Base-by-base conservation (phyloP, 2,888 invertebrate genomes). In the Timema cristinae region DNA sequence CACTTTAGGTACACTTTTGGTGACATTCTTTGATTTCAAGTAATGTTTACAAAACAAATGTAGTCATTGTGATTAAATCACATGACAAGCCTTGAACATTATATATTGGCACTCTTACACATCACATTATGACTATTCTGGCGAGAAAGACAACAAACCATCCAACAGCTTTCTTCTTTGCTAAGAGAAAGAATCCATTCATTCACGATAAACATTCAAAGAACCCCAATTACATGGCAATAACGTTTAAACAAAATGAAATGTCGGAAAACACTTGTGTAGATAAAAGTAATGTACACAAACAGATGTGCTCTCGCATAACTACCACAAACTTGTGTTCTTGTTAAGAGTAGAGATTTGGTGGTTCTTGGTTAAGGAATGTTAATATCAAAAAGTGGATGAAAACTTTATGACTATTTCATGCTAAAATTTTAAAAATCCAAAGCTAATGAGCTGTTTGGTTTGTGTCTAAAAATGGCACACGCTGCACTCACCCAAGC, bases 331-430 rank as follows among this genome's bases (percentile, higher is more conserved):
- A 32, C 32, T 32, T 32, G 32, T 32, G 32, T 63, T 63, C 63
- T 63, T 63, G 63, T 48, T 63, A 68, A 66, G 69, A 59, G 13
- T 59, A 67, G 59, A 50, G 47, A 59, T 56, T 16, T 54, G 52
- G 54, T 67, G 61, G 56, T 50, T 68, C 15, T 59, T 47, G 68
- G 68, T 59, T 59, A 51, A 71, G 71, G 71, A 71, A 71, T 71
- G 71, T 68, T 71, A 71, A 71, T 71, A 71, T 71, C 67, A 68
- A 71, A 71, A 71, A 71, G 67, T 68, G 59, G 67, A 71, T 67
- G 51, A 71, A 71, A 61, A 63, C 63, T 50, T 48, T 67, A 54
- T 67, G 13, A 66, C 50, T 71, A 71, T 56, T 68, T 59, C 67
- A 66, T 67, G 54, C 67, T 59, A 48, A 47, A 32, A 56, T 59